A percentile compares a stretch with the other conserved stretches of the same genome.
phyloP scores from a whole-genome alignment of 2,888 invertebrate genomes.

The Melanostoma mellinum region DNA sequence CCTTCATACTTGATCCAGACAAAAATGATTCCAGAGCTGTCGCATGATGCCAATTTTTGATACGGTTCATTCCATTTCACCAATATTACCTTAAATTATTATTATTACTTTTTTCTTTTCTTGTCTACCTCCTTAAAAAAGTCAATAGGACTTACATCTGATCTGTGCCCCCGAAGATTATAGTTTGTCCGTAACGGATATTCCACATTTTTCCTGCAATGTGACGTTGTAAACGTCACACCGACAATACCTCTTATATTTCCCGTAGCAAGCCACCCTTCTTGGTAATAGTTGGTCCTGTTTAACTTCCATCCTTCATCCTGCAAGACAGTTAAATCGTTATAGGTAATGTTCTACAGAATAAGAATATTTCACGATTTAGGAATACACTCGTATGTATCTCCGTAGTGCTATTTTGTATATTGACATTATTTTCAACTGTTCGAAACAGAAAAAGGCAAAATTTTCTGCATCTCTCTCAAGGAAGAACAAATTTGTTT shows the following conservation, averaged over 20 bases:
- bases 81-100: slow-evolving; percentile 89
- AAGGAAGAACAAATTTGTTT: too few species aligned
- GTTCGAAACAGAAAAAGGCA: too few species aligned
- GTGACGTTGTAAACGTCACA: slow-evolving; percentile 97
- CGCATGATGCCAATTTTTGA: slow-evolving; percentile 98
- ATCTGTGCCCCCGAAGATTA: slow-evolving; percentile 97
- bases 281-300: slow-evolving; percentile 97
- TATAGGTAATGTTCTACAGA: too few species aligned
- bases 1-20: slow-evolving; percentile 99
- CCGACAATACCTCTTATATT: slow-evolving; percentile 97
- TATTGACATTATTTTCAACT: too few species aligned
- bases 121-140: neutral
- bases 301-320: slow-evolving; percentile 98
- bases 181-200: slow-evolving; percentile 96
- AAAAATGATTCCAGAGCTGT: slow-evolving; percentile 98
- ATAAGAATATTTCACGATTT: too few species aligned
- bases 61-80: slow-evolving; percentile 99
- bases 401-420: too few species aligned
- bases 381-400: too few species aligned
- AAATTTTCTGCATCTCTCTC: too few species aligned
- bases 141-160: slow-evolving; percentile 88
- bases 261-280: slow-evolving; percentile 98
- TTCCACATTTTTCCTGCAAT: slow-evolving; percentile 93
- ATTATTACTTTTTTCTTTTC: neutral
- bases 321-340: slow-evolving; percentile 81